These are phyloP conservation scores for Trachelus iudaicus DNA, from an alignment of 2,888 invertebrate species.

Conservation along the genomic window DNA sequence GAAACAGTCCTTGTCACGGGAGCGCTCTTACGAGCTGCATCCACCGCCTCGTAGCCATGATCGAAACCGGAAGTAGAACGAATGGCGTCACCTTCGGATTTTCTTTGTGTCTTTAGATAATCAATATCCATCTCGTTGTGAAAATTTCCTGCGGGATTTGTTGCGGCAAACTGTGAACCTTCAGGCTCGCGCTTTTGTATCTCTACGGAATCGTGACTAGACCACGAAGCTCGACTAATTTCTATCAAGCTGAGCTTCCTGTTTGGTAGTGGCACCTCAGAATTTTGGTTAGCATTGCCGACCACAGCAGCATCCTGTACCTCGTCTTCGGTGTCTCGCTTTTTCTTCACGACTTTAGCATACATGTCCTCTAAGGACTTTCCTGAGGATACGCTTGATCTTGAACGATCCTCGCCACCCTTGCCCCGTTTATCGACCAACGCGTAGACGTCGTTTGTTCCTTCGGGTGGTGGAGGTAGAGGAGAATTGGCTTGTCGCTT, in stretches of 20 bases:
- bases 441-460: constrained; percentile 62
- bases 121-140: constrained; percentile 36
- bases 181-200: constrained; percentile 52
- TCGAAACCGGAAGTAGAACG: constrained; percentile 63
- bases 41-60: constrained; percentile 79
- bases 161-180: constrained; percentile 18
- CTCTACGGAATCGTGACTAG: constrained; percentile 58
- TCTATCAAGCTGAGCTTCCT: constrained; percentile 56
- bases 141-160: constrained; percentile 16
- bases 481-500: constrained; percentile 92
- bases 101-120: constrained; percentile 47
- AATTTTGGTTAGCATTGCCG: constrained; percentile 36
- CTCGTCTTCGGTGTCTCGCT: constrained; percentile 64
- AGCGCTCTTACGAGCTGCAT: constrained; percentile 36
- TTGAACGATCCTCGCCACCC: constrained; percentile 45
- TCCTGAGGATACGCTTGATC: constrained; percentile 42
- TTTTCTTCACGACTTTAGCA: constrained; percentile 85
- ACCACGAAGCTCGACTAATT: constrained; percentile 55
- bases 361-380: constrained; percentile 90
- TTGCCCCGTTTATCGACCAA: constrained; percentile 59
- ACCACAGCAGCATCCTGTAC: constrained; percentile 55
- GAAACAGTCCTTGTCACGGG: constrained; percentile 67
- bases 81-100: constrained; percentile 68
- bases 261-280: constrained; percentile 31
- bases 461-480: constrained; percentile 80